These are phyloP conservation scores for Elysia chlorotica DNA, from an alignment of 1,140 invertebrate genomes.

Conservation along the genomic window DNA sequence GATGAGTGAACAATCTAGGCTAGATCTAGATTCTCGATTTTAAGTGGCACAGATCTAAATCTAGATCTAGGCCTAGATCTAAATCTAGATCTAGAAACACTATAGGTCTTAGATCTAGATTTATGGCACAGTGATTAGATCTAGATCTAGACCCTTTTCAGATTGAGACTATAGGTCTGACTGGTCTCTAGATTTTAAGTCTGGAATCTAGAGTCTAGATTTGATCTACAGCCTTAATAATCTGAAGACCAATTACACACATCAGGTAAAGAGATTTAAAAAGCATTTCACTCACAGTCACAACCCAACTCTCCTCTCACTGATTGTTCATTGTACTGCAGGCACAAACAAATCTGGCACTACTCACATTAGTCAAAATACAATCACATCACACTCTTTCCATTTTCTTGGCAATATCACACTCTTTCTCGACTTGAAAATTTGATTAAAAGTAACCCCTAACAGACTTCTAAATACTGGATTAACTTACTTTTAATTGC, in stretches of 20 bases:
- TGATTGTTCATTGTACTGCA: not conserved
- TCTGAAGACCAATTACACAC: not conserved
- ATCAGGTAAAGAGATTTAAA: not conserved
- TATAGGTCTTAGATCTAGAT: not conserved
- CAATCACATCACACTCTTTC: not conserved
- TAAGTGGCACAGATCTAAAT: too few relatives aligned
- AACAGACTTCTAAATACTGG: too few relatives aligned
- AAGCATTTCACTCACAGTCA: not conserved
- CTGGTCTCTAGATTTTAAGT: not conserved
- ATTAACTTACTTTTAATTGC: too few relatives aligned
- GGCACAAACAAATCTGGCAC: not conserved
- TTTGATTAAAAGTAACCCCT: too few relatives aligned
- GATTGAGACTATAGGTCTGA: too few relatives aligned
- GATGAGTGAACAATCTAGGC: too few relatives aligned
- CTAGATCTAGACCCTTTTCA: not conserved
- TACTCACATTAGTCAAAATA: not conserved
- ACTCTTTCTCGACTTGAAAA: not conserved
- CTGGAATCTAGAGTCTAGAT: not conserved
- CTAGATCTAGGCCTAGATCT: too few relatives aligned
- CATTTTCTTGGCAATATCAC: not conserved
- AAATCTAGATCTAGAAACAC: too few relatives aligned
- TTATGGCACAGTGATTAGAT: not conserved
- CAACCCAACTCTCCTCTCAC: not conserved
- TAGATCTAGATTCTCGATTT: too few relatives aligned
- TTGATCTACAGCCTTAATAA: not conserved